Evolutionary conservation across 2,797 vertebrate genomes (phyloP), one percentile per base, ranked within the genome.

Genomic region (Pseudochaenichthys georgianus): DNA sequence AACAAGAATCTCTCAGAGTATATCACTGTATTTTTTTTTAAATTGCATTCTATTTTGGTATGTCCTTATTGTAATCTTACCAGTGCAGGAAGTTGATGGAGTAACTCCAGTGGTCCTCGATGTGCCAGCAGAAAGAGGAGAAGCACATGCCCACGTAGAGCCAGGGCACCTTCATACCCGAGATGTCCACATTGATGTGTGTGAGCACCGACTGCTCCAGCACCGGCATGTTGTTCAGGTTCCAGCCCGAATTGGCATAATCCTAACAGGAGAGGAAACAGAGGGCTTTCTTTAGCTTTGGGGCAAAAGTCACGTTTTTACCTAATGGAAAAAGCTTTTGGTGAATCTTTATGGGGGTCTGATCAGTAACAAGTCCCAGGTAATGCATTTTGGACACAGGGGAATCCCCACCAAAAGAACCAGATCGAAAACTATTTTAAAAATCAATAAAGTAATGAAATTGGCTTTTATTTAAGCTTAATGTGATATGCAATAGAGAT

Each of bases 101-200:
- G 86, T 99, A 99, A 88, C 98, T 99, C 98, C 98, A 99, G 82
- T 99, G 98, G 92, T 99, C 98, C 87, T 99, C 98, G 38, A 99
- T 99, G 82, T 99, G 98, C 98, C 98, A 99, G 88, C 98, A 99
- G 84, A 99, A 99, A 0, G 98, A 99, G 60, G 98, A 99, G 91
- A 99, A 99, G 84, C 98, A 99, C 98, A 99, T 99, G 66, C 98
- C 98, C 46, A 99, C 98, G 0, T 99, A 99, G 0, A 99, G 96
- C 98, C 98, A 99, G 43, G 98, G 98, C 50, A 99, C 96, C 91
- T 99, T 99, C 98, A 99, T 99, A 48, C 98, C 98, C n/a, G 98
- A 99, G 91, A 99, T 99, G 90, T 99, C 98, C 51, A 97, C 98
- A 2, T 98, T 98, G 89, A 99, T 99, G 91, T 99, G 98, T 34